Percentiles rank a stretch among this genome's conserved stretches.
Conservation (phyloP, 2,797 vertebrate species). For the Coccyzus lansbergi region DNA sequence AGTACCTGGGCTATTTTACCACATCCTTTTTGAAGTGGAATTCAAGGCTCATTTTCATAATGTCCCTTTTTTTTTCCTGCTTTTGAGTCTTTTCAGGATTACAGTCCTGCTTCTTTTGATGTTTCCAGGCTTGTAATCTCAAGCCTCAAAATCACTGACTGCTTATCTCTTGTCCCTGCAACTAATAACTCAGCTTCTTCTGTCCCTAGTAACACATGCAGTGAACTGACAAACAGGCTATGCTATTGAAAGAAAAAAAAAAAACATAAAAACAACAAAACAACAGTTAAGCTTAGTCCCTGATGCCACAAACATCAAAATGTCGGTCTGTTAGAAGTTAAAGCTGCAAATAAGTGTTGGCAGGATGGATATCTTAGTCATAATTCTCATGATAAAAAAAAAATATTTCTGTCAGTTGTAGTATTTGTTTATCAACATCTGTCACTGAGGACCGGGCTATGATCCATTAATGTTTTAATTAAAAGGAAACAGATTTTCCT, state of each 20-base stretch:
- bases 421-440: constrained; percentile 15
- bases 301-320: not conserved
- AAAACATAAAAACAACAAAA: not conserved
- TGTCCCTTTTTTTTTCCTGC: not conserved
- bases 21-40: not conserved
- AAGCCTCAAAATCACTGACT: not conserved
- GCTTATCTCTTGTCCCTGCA: not conserved
- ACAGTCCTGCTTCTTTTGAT: not conserved
- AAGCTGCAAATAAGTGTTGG: not conserved
- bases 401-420: constrained; percentile 25
- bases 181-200: not conserved
- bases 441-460: not conserved
- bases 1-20: not conserved
- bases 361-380: not conserved
- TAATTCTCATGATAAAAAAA: too few relatives aligned
- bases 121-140: not conserved
- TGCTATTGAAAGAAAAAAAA: not conserved
- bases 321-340: not conserved
- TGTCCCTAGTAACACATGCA: not conserved
- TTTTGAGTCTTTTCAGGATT: constrained; percentile 21
- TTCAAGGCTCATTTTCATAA: not conserved
- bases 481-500: constrained; percentile 28
- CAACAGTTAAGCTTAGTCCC: not conserved
- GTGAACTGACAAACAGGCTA: not conserved
- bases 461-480: constrained; percentile 4